Base-by-base conservation (phyloP, 2,797 vertebrate species). In the Perodicticus potto region DNA sequence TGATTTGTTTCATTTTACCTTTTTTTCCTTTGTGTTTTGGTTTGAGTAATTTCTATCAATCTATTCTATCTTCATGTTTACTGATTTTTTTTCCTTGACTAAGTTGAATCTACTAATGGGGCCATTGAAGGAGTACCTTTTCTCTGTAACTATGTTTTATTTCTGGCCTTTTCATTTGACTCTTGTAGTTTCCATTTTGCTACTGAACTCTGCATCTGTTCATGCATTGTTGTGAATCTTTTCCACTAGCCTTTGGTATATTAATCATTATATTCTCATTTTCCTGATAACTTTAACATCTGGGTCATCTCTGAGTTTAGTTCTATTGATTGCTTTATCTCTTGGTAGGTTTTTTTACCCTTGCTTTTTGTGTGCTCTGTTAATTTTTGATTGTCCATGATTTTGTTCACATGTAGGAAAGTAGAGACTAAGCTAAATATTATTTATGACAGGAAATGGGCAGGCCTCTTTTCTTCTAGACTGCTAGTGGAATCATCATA, bases 351-450 rank as follows among this genome's bases (percentile, higher is more conserved):
- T 37, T 55, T 92, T 77, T 78, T 96, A 49, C 72, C 29, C 25
- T 88, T 93, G 61, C 12, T 82, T 92, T 82, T 90, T 76, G 3
- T 74, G 37, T 78, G 43, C 14, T 45, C 82, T 93, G 25, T 91
- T 88, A 86, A 49, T 70, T 86, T 93, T 96, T 94, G 1, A 63
- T 86, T 94, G 37, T 91, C 95, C 49, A 63, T 53, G 32, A 40
- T 90, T 85, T 92, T 89, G 34, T 89, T 94, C 10, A 16, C 14
- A 9, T 11, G 1, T 78, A 83, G 55, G 37, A 80, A 22, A 65
- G 25, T 86, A 59, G 87, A 80, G 55, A 89, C 34, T 69, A 34
- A 91, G 73, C 22, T 91, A 94, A 92, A 92, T 92, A 85, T 67
- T 73, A 65, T 89, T 92, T 85, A 61, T 85, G 85, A 25, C 87